Evolutionary conservation across 2,888 invertebrate species (phyloP).

Genomic region (Koerneria pararmatus): DNA sequence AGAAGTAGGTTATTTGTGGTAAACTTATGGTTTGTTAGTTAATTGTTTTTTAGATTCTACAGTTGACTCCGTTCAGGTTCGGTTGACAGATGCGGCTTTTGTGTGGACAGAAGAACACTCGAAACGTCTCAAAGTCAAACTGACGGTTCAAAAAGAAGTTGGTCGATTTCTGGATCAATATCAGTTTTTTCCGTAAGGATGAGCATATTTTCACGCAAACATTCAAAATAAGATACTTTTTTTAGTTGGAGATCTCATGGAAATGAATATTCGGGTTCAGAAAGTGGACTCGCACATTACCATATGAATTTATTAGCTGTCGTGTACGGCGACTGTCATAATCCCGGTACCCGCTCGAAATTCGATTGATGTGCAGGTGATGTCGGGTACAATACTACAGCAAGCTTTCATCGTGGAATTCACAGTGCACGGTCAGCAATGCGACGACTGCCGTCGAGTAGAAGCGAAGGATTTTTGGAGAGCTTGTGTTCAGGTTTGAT

Average conservation of each 20-base stretch:
- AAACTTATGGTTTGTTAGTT: too few relatives aligned
- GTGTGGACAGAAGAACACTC: constrained; percentile 99
- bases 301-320: neutral
- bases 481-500: constrained; percentile 69
- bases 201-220: neutral
- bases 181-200: constrained; percentile 7
- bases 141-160: constrained; percentile 86
- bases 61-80: constrained; percentile 66
- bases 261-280: neutral
- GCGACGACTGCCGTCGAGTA: constrained; percentile 89
- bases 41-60: too few relatives aligned
- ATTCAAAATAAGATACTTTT: too few relatives aligned
- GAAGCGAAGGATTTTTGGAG: constrained; percentile 98
- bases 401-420: constrained; percentile 94
- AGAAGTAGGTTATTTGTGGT: too few relatives aligned
- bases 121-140: constrained; percentile 82
- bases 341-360: neutral
- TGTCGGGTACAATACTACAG: constrained; percentile 77
- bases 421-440: constrained; percentile 86
- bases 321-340: constrained; percentile 43
- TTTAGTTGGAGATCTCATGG: neutral
- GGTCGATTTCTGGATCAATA: constrained; percentile 59
- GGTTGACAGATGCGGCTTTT: constrained; percentile 90
- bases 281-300: neutral
- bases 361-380: constrained; percentile 63